Base-by-base conservation (phyloP, 64 coral and sea anemone genomes). In the Stichodactyla mertensii region DNA sequence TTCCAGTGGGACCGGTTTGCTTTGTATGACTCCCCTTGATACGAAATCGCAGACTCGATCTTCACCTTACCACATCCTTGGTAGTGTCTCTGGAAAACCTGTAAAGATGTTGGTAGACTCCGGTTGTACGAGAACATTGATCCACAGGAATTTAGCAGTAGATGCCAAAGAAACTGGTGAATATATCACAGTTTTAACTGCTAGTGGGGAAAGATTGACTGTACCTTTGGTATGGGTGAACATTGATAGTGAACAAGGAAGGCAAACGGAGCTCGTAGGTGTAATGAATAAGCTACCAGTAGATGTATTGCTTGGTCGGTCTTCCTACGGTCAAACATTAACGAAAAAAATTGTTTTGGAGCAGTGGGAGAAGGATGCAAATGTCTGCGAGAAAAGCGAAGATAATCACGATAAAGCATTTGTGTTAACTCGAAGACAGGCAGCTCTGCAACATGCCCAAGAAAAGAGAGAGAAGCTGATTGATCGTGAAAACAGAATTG, bases 271-370 rank as follows among this genome's bases (percentile, higher is more conserved):
- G 16, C 19, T 86, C 8, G 84, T 86, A 16, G 84, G 84, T 51
- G 16, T 86, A 10, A 11, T 86, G 24, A 23, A 86, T 18, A 66
- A 6, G 23, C 51, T 86, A 66, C 84, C 84, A 31, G 84, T 86
- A 1, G 84, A 86, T 67, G 59, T 36, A n/a, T n/a, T n/a, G n/a
- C 60, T 86, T 67, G 84, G 84, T 6, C 24, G 58, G 23, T 86
- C 84, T 19, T 86, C 84, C 1, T 86, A 64, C 36, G 84, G 84
- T n/a, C 84, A 86, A 70, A 86, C 58, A 20, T 36, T 86, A 24
- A 51, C 58, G 19, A 66, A 67, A 13, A 10, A 86, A 52, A 51
- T 60, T 45, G 84, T 86, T 10, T 20, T 86, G 7, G 5, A 62
- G 1, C 84, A 86, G 19, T 86, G 58, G 84, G 84, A 67, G n/a